These are phyloP conservation scores for Drosophila quadrilineata DNA, from an alignment of 1,140 invertebrate genomes.

Conservation along the genomic window DNA sequence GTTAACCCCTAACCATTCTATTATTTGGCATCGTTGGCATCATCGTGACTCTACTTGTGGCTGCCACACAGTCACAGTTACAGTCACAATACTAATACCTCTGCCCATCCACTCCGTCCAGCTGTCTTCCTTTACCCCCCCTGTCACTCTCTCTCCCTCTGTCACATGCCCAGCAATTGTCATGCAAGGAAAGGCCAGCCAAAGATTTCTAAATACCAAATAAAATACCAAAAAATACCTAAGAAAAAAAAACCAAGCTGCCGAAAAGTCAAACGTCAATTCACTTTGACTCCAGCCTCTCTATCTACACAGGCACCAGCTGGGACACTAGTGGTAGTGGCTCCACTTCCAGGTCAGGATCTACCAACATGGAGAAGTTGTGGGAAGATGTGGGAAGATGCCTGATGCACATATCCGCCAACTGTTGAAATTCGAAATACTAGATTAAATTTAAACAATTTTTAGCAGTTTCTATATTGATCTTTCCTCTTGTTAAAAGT, in stretches of 20 bases:
- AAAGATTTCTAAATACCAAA: constrained; percentile 23
- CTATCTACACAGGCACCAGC: too few species aligned
- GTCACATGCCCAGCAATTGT: not conserved
- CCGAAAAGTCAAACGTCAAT: constrained; percentile 21
- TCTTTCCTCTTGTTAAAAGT: too few species aligned
- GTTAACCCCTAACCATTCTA: constrained; percentile 36
- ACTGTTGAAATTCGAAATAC: too few species aligned
- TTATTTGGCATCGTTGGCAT: constrained; percentile 32
- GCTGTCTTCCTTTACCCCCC: not conserved
- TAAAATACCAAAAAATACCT: constrained; percentile 6
- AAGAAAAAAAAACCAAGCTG: constrained; percentile 12
- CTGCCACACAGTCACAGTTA: constrained; percentile 20
- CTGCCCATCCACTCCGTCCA: not conserved
- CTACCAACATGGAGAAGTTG: too few species aligned
- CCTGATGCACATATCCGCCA: too few species aligned
- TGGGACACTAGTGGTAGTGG: too few species aligned
- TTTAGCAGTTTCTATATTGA: too few species aligned
- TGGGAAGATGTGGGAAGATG: too few species aligned
- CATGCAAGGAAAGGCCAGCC: constrained; percentile 27
- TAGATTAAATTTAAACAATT: too few species aligned
- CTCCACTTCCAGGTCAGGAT: not conserved
- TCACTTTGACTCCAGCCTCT: not conserved
- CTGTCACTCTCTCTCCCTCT: not conserved
- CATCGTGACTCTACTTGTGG: constrained; percentile 9
- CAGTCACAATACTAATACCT: constrained; percentile 7